A percentile compares a stretch with the other conserved stretches of the same genome.
Evolutionary conservation across 2,888 invertebrate species (phyloP).

Genomic region (Yponomeuta evonymella): DNA sequence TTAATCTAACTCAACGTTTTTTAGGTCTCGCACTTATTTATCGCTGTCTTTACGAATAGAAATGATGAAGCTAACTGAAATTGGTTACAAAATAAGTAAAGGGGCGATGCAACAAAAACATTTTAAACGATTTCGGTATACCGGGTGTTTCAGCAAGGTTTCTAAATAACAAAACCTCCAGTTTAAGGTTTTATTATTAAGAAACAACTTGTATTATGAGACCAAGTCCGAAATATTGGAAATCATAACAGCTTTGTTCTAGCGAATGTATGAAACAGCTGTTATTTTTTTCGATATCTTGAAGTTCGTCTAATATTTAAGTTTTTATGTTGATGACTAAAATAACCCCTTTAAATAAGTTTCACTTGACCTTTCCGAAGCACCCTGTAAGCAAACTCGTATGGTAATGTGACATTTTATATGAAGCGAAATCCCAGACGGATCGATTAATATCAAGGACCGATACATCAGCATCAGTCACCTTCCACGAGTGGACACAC

Average conservation of each 20-base stretch:
- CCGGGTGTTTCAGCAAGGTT: too few relatives aligned
- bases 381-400: not conserved
- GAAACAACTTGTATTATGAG: too few relatives aligned
- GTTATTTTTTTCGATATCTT: too few relatives aligned
- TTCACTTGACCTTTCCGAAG: not conserved
- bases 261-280: too few relatives aligned
- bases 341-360: not conserved
- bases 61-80: not conserved
- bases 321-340: too few relatives aligned
- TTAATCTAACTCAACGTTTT: not conserved
- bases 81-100: not conserved
- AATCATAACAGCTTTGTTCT: too few relatives aligned
- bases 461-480: constrained; percentile 66
- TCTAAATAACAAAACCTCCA: too few relatives aligned
- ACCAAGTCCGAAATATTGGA: too few relatives aligned
- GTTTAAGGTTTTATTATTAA: too few relatives aligned
- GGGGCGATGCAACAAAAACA: not conserved
- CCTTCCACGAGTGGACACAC: constrained; percentile 52
- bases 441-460: constrained; percentile 59
- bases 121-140: too few relatives aligned
- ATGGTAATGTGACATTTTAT: constrained; percentile 1
- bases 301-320: too few relatives aligned
- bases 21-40: not conserved
- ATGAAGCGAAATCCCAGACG: constrained; percentile 41
- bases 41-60: not conserved